Evolutionary conservation across 1,140 invertebrate genomes (phyloP), one percentile per base, ranked within the genome.

Genomic region (Paraescarpia echinospica): DNA sequence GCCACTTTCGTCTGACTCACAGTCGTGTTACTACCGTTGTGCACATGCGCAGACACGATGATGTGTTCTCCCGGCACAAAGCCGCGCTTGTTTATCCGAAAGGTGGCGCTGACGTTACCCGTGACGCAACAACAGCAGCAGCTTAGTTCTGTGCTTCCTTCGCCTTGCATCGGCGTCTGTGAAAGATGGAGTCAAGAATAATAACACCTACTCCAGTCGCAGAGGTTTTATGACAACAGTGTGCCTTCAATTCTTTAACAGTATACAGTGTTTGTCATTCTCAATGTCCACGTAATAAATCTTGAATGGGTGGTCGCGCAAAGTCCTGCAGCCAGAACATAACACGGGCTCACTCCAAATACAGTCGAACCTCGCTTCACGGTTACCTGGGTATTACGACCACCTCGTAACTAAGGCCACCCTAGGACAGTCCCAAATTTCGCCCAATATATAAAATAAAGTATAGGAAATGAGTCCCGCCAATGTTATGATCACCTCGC

Each of bases 1-100:
- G 41, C 88, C 18, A 93, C 90, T 34, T 33, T 33, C 35, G 90
- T 92, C 9, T 77, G 34, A 34, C 33, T n/a, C 34, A 93, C 90
- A 6, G 91, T 41, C 31, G 41, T 34, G 90, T 93, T 91, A 34
- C 77, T 91, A 4, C 91, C 41, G 77, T 93, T 93, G 34, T 59
- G n/a, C n/a, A 93, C 51, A 31, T 93, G 34, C 1, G 89, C 92
- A 33, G 33, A 91, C 22, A 93, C 34, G 14, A 91, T 41, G 35
- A 93, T 91, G 33, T 4, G 6, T 91, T 93, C 91, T 41, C 92
- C 92, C 12, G 92, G 92, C 31, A 93, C 92, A 88, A 92, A 93
- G 22, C 92, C 92, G 12, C 77, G 41, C 88, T 92, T 92, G 34
- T 92, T 92, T 33, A 89, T 89, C n/a, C 41, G 18, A 34, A 92